These are phyloP conservation scores for Bombus confusus DNA, from an alignment of 1,140 invertebrate genomes.

Conservation along the genomic window DNA sequence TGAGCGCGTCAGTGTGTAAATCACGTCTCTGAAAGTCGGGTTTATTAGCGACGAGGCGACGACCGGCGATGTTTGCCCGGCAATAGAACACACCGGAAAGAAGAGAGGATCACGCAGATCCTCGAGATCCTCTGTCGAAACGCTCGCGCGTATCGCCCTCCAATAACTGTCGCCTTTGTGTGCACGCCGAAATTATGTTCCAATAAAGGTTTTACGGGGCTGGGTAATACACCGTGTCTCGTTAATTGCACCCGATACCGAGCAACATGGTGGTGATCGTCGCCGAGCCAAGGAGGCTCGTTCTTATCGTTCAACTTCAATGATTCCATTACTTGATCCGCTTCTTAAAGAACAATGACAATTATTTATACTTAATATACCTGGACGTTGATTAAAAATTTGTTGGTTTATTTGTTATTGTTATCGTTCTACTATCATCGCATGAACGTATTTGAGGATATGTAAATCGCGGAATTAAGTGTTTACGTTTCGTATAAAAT, in stretches of 20 bases:
- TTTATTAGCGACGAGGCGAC: slow-evolving; percentile 68
- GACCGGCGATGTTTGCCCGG: slow-evolving; percentile 68
- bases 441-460: no score
- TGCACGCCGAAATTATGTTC: slow-evolving; percentile 74
- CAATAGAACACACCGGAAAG: slow-evolving; percentile 49
- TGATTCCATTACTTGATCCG: not conserved
- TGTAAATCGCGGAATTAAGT: no score
- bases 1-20: slow-evolving; percentile 54
- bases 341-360: no score
- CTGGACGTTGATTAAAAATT: no score
- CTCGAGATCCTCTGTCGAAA: slow-evolving; percentile 65
- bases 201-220: slow-evolving; percentile 69
- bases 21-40: slow-evolving; percentile 59
- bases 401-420: no score
- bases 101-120: slow-evolving; percentile 49
- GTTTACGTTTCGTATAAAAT: no score
- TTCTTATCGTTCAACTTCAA: no score
- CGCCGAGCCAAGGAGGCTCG: not conserved
- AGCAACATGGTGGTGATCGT: not conserved
- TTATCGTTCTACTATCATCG: no score
- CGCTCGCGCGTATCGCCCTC: slow-evolving; percentile 48
- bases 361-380: no score
- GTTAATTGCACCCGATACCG: slow-evolving; percentile 31
- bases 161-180: slow-evolving; percentile 74
- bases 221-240: slow-evolving; percentile 16